Conservation (phyloP, 2,888 invertebrate genomes). For the Hylaea fasciaria region DNA sequence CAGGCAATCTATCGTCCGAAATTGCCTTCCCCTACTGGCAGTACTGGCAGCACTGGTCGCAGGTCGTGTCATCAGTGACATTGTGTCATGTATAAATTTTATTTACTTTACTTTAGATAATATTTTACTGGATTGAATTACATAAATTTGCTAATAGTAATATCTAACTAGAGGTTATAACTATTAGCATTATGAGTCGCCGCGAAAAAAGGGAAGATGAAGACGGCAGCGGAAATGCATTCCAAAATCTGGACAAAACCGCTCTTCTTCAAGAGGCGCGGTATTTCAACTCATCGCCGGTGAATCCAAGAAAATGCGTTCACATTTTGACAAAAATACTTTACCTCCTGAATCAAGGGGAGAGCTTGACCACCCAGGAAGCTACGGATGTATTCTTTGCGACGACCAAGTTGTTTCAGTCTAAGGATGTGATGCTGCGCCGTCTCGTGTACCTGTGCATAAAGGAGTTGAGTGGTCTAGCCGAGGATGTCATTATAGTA, state of each 20-base stretch:
- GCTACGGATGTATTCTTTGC: conserved; percentile 99
- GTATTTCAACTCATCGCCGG: conserved; percentile 98
- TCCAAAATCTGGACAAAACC: conserved; percentile 97
- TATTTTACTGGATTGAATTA: no score
- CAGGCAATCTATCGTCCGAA: no score
- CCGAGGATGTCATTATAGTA: conserved; percentile 99
- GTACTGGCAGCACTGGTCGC: no score
- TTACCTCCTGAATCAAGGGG: conserved; percentile 98
- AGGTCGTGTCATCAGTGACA: no score
- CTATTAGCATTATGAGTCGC: conserved; percentile 32
- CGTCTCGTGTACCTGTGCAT: conserved; percentile 98
- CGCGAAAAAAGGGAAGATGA: conserved; percentile 98
- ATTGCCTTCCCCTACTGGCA: no score
- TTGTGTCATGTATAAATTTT: no score
- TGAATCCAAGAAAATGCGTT: conserved; percentile 98
- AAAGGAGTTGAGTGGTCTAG: conserved; percentile 96
- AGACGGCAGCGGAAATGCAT: conserved; percentile 95
- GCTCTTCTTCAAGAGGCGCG: conserved; percentile 98
- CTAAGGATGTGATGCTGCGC: conserved; percentile 96
- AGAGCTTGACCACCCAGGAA: conserved; percentile 94
- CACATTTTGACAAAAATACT: conserved; percentile 98
- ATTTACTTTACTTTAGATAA: no score
- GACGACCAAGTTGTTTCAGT: conserved; percentile 99
- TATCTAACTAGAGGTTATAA: no score
- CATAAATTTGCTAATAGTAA: no score